Evolutionary conservation across 1,140 invertebrate species (phyloP).

Genomic region (Platorchestia sp.): DNA sequence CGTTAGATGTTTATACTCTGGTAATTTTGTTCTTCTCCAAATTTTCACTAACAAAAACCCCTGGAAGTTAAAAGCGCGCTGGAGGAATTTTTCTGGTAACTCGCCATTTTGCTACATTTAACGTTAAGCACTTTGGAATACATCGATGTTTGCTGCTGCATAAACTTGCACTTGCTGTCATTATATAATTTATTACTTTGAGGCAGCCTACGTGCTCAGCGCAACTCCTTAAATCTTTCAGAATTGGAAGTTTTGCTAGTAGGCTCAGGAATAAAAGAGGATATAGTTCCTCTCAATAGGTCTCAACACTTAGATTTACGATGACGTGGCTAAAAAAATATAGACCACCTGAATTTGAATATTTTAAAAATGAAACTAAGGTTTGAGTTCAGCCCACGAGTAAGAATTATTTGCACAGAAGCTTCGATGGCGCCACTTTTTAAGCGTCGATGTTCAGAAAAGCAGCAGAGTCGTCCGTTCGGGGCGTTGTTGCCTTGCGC

Average conservation of each 20-base stretch:
- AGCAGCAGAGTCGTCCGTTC: too few relatives aligned
- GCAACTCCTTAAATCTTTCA: background rate
- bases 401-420: too few relatives aligned
- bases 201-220: background rate
- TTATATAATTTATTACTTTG: background rate
- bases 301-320: too few relatives aligned
- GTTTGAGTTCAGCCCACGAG: too few relatives aligned
- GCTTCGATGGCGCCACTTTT: too few relatives aligned
- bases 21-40: background rate
- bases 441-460: too few relatives aligned
- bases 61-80: background rate
- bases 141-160: background rate
- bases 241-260: background rate
- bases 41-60: background rate
- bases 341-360: too few relatives aligned
- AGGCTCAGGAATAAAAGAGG: too few relatives aligned
- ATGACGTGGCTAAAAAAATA: too few relatives aligned
- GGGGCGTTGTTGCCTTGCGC: too few relatives aligned
- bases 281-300: too few relatives aligned
- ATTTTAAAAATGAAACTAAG: too few relatives aligned
- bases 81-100: background rate
- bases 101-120: background rate
- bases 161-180: background rate
- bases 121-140: background rate
- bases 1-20: background rate